Evolutionary conservation across 2,888 invertebrate genomes (phyloP), one percentile per base, ranked within the genome.

Genomic region (Philereme vetulata): DNA sequence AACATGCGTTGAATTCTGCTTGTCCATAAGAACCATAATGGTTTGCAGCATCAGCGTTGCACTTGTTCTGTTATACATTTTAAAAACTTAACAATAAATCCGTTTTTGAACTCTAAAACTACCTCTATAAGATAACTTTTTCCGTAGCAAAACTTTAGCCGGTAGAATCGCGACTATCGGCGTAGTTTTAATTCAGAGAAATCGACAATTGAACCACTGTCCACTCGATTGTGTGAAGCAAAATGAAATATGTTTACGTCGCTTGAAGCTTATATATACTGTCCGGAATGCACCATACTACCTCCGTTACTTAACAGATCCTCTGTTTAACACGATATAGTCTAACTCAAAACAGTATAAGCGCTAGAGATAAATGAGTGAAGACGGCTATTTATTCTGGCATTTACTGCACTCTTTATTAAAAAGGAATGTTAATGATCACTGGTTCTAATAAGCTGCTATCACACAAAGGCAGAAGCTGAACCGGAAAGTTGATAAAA

Each of bases 11-110:
- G 88, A 80, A 77, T 92, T 92, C 60, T 91, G 90, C 67, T 91
- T 90, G 64, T 91, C 88, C 88, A 92, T 90, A 64, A 93, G 75
- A 60, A 92, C 85, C 87, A 93, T 88, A 53, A 93, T 90, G 34
- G 93, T 92, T 65, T 92, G 92, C 60, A 93, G 81, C 92, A 93
- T 90, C 66, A 93, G 70, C 49, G 90, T 87, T 2, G 92, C 91
- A 85, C 91, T 90, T 9, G 92, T 92, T 63, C 76, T 85, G 71
- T 92, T 93, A 71, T 84, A 81, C 92, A 93, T 92, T 69, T 74
- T 76, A 33, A 2, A 56, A 64, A 62, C 59, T 54, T 52, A 9
- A 53, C 60, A 42, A 46, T 21, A 49, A 52, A 10, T 9, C 36
- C 32, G 44, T 5, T 21, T 21, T 21, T 53, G n/a, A 56, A 51